phyloP scores from a whole-genome alignment of 2,888 invertebrate genomes.

The Parnassius glacialis region DNA sequence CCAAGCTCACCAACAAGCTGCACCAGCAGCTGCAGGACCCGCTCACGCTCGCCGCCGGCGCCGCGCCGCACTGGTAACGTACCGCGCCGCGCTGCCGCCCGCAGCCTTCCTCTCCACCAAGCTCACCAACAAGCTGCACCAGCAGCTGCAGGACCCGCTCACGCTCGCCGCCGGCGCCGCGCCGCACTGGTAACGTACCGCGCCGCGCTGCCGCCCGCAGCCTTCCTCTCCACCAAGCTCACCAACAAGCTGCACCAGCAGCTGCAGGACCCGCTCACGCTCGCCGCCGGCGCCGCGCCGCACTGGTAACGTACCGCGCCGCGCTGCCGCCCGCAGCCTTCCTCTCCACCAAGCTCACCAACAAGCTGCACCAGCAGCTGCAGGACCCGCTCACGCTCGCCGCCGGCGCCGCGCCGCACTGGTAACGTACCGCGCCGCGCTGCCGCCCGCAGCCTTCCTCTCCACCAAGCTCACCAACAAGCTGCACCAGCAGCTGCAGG shows the following conservation, averaged over 20 bases:
- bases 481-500: slow-evolving; percentile 96
- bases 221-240: slow-evolving; percentile 97
- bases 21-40: too few species aligned
- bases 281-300: slow-evolving; percentile 96
- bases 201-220: slow-evolving; percentile 78
- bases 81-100: too few species aligned
- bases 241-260: slow-evolving; percentile 97
- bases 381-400: slow-evolving; percentile 54
- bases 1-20: too few species aligned
- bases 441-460: slow-evolving; percentile 88
- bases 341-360: too few species aligned
- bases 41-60: too few species aligned
- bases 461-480: slow-evolving; percentile 98
- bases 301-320: slow-evolving; percentile 85
- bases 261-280: slow-evolving; percentile 96
- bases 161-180: slow-evolving; percentile 65
- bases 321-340: too few species aligned
- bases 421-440: slow-evolving; percentile 32
- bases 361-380: too few species aligned
- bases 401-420: slow-evolving; percentile 62
- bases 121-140: too few species aligned
- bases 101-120: too few species aligned
- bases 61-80: too few species aligned
- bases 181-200: slow-evolving; percentile 42
- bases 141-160: slow-evolving; percentile 35